Base-by-base conservation (phyloP, 64 coral and sea anemone species). In the Acropora yongei region DNA sequence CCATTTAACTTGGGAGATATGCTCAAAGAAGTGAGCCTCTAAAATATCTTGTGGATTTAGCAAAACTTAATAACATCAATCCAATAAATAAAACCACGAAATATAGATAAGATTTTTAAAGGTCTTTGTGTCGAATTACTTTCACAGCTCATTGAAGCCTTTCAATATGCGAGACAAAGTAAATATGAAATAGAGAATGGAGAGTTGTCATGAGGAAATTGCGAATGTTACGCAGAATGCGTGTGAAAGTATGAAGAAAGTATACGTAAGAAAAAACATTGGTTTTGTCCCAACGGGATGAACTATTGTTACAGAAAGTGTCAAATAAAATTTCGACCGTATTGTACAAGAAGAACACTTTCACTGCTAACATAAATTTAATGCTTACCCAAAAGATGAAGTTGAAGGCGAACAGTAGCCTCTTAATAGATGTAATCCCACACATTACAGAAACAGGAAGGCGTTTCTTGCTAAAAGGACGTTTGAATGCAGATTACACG, bases 381-480 rank as follows among this genome's bases (percentile, higher is more conserved):
- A 72, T 1, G 86, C 95, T 76, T 88, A 96, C 92, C 95, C 92
- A 96, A 61, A 96, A 96, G 49, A 96, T 94, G 73, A 96, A 96
- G 76, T 96, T 96, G 82, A 96, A 96, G 5, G 83, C 84, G 30
- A 96, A 96, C 49, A 96, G 83, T 0, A 96, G 71, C 65, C 79
- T 94, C 57, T 96, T 96, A 0, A 92, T 72, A 41, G 92, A 93
- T 74, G 87, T 96, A 44, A 96, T 92, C 47, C 92, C 95, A 78
- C 92, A 94, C 95, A 96, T 96, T 19, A n/a, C 44, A 16, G 42
- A 44, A 44, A 85, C 45, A 78, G 61, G 72, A 63, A 13, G 60
- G 14, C 19, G 60, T 30, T 85, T 85, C 63, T 71, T 16, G 66
- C 65, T 40, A 61, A 85, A 85, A 49, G 45, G 82, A 85, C 49